Base-by-base conservation (phyloP, 2,797 vertebrate genomes). In the Ambastaia sidthimunki region DNA sequence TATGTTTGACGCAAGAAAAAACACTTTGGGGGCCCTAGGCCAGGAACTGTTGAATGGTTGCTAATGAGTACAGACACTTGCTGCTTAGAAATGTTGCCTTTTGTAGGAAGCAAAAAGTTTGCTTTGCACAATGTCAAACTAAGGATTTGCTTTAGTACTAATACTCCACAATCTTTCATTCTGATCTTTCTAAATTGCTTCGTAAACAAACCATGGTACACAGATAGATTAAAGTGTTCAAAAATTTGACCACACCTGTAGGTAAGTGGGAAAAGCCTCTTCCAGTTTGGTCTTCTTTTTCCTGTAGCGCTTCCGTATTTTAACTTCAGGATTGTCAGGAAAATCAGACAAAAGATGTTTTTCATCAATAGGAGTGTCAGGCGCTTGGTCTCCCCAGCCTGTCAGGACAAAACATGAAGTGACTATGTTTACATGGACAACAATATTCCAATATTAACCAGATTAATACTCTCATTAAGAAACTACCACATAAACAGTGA, bases 241-340 rank as follows among this genome's bases (percentile, higher is more conserved):
- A 59, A 59, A 25, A 23, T 55, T 18, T 59, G 55, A 59, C 80
- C 88, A 79, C 88, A 98, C 98, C 95, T 99, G 98, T 80, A 99
- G 89, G 82, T 99, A 99, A 41, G 95, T 90, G 80, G 98, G 98
- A 88, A 99, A 99, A 4, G 94, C 96, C 88, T 99, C 98, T 87
- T 99, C 98, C 12, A 99, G 93, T 84, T 99, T 99, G 52, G 97
- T 99, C 91, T 99, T 99, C 93, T 97, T 97, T 88, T 99, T 99
- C 74, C 97, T 87, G 89, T 98, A 99, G 80, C 98, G 96, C 82
- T 99, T 99, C 89, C 98, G 98, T 78, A 96, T 97, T 92, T 99
- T 99, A 84, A 84, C 71, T 25, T 86, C 85, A 0, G 85, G 80
- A 63, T 73, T 84, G 65, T 98, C 98, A 1, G 93, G 95, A 74